These are phyloP conservation scores for Myotis vivesi DNA, from an alignment of 2,797 vertebrate genomes.

Conservation along the genomic window DNA sequence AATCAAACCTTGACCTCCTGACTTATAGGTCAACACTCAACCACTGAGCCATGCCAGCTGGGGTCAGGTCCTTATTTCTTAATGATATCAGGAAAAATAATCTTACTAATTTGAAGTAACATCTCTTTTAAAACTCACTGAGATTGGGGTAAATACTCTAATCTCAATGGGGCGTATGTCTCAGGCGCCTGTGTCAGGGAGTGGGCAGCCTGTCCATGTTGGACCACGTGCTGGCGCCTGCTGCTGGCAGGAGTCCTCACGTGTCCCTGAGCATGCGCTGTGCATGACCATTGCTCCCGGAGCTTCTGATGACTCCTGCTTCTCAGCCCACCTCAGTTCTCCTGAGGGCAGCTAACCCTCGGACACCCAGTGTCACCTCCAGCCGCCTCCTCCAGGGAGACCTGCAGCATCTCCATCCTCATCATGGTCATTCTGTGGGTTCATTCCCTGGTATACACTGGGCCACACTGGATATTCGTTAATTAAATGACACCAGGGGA, in stretches of 20 bases:
- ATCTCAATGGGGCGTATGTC: neutral
- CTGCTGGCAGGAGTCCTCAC: rapidly evolving
- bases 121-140: neutral
- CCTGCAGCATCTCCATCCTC: neutral
- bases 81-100: neutral
- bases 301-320: neutral
- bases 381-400: neutral
- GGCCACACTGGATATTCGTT: no score
- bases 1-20: no score
- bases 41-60: no score
- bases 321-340: neutral
- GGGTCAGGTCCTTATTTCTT: neutral
- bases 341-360: neutral
- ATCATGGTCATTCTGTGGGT: neutral
- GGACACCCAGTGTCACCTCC: neutral
- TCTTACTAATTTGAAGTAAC: neutral
- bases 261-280: neutral
- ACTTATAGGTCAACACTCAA: neutral
- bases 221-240: no score
- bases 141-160: neutral
- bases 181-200: neutral
- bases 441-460: rapidly evolving
- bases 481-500: neutral
- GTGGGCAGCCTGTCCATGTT: rapidly evolving
- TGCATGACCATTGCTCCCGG: rapidly evolving